These are phyloP conservation scores for Opisthograptis luteolata DNA, from an alignment of 2,888 invertebrate genomes.

Conservation along the genomic window DNA sequence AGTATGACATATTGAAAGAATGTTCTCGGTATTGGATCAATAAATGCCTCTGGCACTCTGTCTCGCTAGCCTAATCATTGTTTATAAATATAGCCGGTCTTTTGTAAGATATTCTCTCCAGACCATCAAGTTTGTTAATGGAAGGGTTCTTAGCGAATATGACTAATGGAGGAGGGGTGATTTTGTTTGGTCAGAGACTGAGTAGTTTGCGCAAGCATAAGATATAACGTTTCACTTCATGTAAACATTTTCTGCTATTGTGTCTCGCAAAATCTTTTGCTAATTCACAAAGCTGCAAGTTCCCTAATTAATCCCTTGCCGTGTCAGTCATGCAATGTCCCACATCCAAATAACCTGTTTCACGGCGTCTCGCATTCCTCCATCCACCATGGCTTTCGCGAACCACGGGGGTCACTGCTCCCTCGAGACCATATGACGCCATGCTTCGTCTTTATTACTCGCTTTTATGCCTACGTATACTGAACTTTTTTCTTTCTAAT, in stretches of 20 bases:
- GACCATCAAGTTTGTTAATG: background rate
- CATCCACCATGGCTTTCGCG: constrained; percentile 50
- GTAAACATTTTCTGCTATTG: background rate
- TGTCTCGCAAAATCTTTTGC: background rate
- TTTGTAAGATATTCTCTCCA: constrained; percentile 4
- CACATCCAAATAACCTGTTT: constrained; percentile 36
- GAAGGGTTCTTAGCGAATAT: constrained; percentile 8
- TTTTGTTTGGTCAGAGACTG: background rate
- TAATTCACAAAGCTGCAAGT: background rate
- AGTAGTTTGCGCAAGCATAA: constrained; percentile 5
- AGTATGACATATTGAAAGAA: background rate
- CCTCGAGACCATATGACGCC: constrained; percentile 62
- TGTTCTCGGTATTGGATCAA: background rate
- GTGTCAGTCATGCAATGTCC: constrained; percentile 30
- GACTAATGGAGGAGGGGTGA: constrained; percentile 6
- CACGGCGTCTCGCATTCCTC: constrained; percentile 31
- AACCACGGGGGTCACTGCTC: constrained; percentile 61
- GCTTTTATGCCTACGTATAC: constrained; percentile 37
- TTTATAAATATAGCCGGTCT: constrained; percentile 9
- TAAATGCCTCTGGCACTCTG: constrained; percentile 1
- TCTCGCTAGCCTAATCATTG: constrained; percentile 11
- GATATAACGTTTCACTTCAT: background rate
- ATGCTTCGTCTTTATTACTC: constrained; percentile 44
- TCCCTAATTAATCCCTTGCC: constrained; percentile 7
- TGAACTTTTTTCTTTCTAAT: constrained; percentile 14